Conservation (phyloP, 2,888 invertebrate genomes). For the Epirrhoe alternata region DNA sequence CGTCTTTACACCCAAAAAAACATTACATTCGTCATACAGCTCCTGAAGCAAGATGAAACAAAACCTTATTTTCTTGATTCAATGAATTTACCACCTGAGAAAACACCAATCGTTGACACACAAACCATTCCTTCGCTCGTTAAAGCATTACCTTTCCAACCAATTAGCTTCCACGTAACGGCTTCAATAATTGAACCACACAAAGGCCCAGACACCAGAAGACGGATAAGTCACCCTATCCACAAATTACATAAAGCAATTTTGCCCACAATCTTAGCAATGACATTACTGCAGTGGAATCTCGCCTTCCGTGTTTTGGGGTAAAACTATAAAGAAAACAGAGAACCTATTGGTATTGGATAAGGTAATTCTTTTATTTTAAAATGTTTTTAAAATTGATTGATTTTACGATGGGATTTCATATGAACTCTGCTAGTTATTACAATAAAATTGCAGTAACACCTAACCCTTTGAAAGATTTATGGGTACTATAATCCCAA, state of each 20-base stretch:
- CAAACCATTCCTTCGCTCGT: slow-evolving; percentile 26
- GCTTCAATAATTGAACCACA: slow-evolving; percentile 55
- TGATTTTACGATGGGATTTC: no score
- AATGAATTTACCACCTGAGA: background rate
- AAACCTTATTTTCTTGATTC: no score
- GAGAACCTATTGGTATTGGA: slow-evolving; percentile 46
- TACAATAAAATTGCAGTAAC: no score
- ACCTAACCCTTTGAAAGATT: no score
- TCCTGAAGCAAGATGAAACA: no score
- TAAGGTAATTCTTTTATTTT: slow-evolving; percentile 15
- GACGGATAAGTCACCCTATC: slow-evolving; percentile 66
- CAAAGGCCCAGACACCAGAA: slow-evolving; percentile 59
- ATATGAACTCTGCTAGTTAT: no score
- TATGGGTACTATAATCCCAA: no score
- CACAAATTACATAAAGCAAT: slow-evolving; percentile 81
- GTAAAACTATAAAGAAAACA: slow-evolving; percentile 54
- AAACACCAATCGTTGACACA: slow-evolving; percentile 8
- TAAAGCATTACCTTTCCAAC: slow-evolving; percentile 42
- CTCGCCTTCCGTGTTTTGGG: slow-evolving; percentile 63
- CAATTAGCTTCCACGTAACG: slow-evolving; percentile 52
- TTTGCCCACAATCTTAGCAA: slow-evolving; percentile 76
- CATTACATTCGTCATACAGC: no score
- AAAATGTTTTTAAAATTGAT: no score
- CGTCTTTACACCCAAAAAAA: no score
- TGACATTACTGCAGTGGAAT: slow-evolving; percentile 75